Evolutionary conservation across 2,888 invertebrate species (phyloP).

Genomic region (Ametastegia equiseti): DNA sequence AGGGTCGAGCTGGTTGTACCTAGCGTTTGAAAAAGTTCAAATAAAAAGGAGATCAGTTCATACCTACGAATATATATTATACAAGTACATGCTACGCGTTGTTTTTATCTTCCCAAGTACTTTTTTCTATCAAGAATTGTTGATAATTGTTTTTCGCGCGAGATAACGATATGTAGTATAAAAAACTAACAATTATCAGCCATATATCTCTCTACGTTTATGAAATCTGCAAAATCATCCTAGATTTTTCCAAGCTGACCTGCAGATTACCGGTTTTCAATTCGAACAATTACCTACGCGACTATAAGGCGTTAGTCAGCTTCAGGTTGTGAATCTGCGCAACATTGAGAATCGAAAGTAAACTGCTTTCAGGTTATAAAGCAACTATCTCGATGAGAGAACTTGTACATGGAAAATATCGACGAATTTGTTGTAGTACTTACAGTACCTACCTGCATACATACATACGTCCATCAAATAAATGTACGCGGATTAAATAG

Average conservation of each 20-base stretch:
- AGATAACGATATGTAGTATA: neutral
- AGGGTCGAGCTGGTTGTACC: neutral
- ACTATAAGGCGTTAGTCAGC: neutral
- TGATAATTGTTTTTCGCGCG: too few relatives aligned
- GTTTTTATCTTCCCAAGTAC: too few relatives aligned
- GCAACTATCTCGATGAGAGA: too few relatives aligned
- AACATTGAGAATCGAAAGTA: slow-evolving; percentile 37
- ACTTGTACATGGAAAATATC: slow-evolving; percentile 13
- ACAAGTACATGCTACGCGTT: too few relatives aligned
- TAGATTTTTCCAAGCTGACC: slow-evolving; percentile 18
- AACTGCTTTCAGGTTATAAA: neutral
- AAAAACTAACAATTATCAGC: neutral
- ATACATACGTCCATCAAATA: neutral
- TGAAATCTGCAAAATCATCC: neutral
- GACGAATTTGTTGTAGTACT: too few relatives aligned
- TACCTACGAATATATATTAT: neutral
- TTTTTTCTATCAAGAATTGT: too few relatives aligned
- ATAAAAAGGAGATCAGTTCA: neutral
- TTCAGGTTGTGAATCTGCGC: neutral
- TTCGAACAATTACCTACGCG: neutral
- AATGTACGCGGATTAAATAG: neutral
- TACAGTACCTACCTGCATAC: neutral
- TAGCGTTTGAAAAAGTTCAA: too few relatives aligned
- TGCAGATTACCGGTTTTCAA: neutral
- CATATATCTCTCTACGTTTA: neutral